Conservation (phyloP, 2,888 invertebrate genomes). For the Seira sanloemensis region DNA sequence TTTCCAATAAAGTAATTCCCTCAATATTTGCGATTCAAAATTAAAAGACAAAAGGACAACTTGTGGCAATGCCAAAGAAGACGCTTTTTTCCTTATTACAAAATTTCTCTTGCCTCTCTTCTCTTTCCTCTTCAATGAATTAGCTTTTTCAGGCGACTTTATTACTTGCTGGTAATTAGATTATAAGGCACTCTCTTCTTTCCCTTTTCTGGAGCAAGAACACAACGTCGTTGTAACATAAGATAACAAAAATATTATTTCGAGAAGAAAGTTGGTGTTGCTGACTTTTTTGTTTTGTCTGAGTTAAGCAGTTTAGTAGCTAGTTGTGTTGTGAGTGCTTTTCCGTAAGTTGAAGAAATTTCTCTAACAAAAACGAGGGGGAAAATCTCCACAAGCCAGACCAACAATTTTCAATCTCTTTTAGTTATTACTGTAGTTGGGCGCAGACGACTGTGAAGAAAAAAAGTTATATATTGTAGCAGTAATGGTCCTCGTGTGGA, state of each 20-base stretch:
- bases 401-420: neutral
- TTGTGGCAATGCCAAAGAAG: neutral
- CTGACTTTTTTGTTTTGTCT: neutral
- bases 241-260: slow-evolving; percentile 53
- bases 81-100: neutral
- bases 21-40: slow-evolving; percentile 45
- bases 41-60: neutral
- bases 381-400: neutral
- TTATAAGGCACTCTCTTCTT: slow-evolving; percentile 58
- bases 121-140: slow-evolving; percentile 4
- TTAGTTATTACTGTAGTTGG: neutral
- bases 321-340: neutral
- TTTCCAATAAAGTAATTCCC: slow-evolving; percentile 39
- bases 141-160: neutral
- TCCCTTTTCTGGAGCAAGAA: slow-evolving; percentile 39
- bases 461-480: neutral
- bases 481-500: slow-evolving; percentile 10
- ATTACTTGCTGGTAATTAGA: slow-evolving; percentile 27
- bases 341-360: neutral
- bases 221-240: slow-evolving; percentile 35
- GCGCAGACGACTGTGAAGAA: neutral
- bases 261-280: slow-evolving; percentile 26
- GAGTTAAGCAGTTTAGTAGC: neutral
- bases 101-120: neutral
- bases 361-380: neutral